Evolutionary conservation across 2,113 vertebrate genomes (phyloP).

Genomic region (Spilogale gracilis): DNA sequence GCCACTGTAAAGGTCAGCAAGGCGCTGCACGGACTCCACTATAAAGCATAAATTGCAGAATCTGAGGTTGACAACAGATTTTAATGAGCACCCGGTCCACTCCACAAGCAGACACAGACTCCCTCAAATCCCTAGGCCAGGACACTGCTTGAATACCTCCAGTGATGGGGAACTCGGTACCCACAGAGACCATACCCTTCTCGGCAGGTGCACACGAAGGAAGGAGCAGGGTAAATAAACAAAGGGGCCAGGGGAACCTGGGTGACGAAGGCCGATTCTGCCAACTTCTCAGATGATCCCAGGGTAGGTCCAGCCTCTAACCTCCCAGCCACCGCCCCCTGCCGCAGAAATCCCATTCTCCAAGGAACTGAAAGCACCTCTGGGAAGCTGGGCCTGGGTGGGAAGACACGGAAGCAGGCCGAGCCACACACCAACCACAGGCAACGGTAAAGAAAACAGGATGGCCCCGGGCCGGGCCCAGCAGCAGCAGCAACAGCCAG

Average conservation of each 20-base stretch:
- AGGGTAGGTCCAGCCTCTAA: neutral
- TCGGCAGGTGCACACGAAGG: neutral
- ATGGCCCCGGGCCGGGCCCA: neutral
- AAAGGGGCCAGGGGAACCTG: neutral
- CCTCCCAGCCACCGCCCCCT: neutral
- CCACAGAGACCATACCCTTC: neutral
- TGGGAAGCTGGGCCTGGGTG: neutral
- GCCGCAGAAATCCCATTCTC: neutral
- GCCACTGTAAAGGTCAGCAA: neutral
- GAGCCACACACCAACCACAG: neutral
- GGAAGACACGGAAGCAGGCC: neutral
- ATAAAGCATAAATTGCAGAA: neutral
- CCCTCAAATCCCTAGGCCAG: neutral
- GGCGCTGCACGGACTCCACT: neutral
- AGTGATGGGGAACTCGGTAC: neutral
- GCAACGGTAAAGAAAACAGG: conserved; percentile 19
- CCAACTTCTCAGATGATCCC: neutral
- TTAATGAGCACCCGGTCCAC: neutral
- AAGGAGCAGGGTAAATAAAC: neutral
- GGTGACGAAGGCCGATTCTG: rapidly evolving
- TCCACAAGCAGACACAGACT: neutral
- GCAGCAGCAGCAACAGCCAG: neutral
- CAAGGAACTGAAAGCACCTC: neutral
- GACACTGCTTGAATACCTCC: neutral
- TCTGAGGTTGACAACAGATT: neutral